Evolutionary conservation across 2,888 invertebrate genomes (phyloP), one percentile per base, ranked within the genome.

Genomic region (Coleophora deauratella): DNA sequence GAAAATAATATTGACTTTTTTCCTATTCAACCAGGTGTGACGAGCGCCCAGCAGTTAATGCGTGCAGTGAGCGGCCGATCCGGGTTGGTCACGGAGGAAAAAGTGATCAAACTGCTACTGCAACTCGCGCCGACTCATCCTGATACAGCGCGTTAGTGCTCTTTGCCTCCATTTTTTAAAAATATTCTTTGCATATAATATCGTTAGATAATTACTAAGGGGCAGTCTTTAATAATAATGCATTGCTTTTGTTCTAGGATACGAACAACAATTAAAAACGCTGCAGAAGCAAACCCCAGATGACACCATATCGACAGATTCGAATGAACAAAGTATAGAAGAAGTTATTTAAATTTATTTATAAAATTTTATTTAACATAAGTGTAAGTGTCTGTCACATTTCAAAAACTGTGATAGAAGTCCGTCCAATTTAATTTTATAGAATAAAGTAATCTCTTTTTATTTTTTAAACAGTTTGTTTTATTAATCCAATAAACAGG

Each of bases 251-350:
- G 10, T 62, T 65, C 11, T 62, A 84, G 84, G 56, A 31, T 72
- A 81, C 38, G 72, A 76, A 48, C 64, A 68, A 37, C 72, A 73
- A 46, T 47, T 84, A 10, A 69, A 66, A 33, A 51, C 56, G 6
- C 55, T 81, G 30, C 70, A 74, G 44, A 64, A 63, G 37, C 62
- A 69, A 40, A 58, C 73, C 21, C 60, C 64, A 28, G 73, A 75
- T 33, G 71, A 74, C n/a, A 55, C 52, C 12, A 52, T 50, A 14
- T 63, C 71, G 13, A 64, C 72, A 2, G 79, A 76, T 31, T 82
- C 85, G 6, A 67, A 75, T 9, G 85, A 84, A 45, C 82, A 76
- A 47, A 84, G 82, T 49, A 73, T 85, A 40, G 85, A 85, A 67
- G 85, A 85, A 73, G 59, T 68, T 32, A 72, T 82, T 15, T 84